A percentile compares a stretch with the other conserved stretches of the same genome.
Evolutionary conservation across 2,888 invertebrate genomes (phyloP).

Genomic region (Campopleginae sp.): DNA sequence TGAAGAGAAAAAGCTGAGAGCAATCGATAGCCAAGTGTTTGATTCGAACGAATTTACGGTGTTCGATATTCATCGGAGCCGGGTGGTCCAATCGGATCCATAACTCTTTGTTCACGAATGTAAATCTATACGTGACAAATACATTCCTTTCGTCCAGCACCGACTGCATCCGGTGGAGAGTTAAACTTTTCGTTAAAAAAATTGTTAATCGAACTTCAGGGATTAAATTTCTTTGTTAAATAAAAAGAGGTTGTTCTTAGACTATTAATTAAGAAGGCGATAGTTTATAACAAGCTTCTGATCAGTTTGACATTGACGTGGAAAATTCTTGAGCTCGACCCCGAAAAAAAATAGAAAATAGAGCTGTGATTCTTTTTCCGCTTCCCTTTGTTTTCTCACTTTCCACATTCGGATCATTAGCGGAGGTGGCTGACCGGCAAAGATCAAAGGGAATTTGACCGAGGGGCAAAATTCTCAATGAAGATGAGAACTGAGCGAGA

Average conservation of each 20-base stretch:
- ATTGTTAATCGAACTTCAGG: background rate
- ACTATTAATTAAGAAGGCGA: background rate
- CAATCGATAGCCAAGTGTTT: background rate
- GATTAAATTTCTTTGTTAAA: background rate
- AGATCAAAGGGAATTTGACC: conserved; percentile 76
- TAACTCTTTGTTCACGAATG: conserved; percentile 17
- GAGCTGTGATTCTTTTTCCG: conserved; percentile 8
- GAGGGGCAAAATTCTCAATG: conserved; percentile 36
- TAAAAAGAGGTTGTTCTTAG: too few species aligned
- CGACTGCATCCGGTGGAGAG: background rate
- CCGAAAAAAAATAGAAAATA: conserved; percentile 32
- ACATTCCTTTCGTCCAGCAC: background rate
- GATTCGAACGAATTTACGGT: background rate
- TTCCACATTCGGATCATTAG: conserved; percentile 72
- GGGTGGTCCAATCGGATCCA: conserved; percentile 21
- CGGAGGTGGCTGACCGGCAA: conserved; percentile 74
- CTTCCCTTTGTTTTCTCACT: conserved; percentile 39
- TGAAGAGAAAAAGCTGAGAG: background rate
- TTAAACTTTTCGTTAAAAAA: too few species aligned
- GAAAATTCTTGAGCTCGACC: background rate
- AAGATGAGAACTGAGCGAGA: conserved; percentile 9
- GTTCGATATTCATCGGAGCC: conserved; percentile 14
- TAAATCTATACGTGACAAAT: conserved; percentile 9
- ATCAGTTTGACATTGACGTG: background rate
- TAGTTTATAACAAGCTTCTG: background rate